Percentiles rank a stretch among this genome's conserved stretches.
Conservation (phyloP, 2,113 vertebrate genomes). For the Struthio camelus region DNA sequence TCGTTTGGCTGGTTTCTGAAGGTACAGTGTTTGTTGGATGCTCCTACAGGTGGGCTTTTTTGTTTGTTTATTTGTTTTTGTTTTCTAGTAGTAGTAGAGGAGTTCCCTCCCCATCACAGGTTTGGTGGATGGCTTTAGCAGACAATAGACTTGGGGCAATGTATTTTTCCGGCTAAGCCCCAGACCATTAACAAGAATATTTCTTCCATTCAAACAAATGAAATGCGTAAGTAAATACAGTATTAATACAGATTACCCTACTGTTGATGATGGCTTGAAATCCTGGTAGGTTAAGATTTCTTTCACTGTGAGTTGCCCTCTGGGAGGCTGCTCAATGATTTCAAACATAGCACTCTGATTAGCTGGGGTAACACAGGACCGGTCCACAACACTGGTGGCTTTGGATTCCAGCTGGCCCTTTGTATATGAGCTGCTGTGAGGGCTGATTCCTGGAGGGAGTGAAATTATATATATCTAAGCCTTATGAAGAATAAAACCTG, state of each 20-base stretch:
- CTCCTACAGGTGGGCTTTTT: background rate
- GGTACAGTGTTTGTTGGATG: background rate
- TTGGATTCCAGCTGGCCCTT: background rate
- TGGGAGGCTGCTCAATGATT: conserved; percentile 6
- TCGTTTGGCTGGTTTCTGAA: background rate
- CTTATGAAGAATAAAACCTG: background rate
- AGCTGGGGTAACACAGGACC: background rate
- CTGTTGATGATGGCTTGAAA: conserved; percentile 2
- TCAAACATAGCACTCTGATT: conserved; percentile 72
- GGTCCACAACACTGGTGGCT: background rate
- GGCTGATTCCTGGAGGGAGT: background rate
- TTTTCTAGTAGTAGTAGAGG: background rate
- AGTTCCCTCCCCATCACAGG: background rate
- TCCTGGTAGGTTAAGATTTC: conserved; percentile 20
- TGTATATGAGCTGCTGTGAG: background rate
- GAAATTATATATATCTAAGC: background rate
- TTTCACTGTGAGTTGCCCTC: conserved; percentile 42
- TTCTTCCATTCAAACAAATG: background rate
- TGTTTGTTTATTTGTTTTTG: background rate
- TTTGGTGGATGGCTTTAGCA: background rate
- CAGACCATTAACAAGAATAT: background rate
- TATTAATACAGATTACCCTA: conserved; percentile 4
- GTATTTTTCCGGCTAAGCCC: background rate
- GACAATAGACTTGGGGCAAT: background rate
- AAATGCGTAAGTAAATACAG: background rate